Evolutionary conservation across 2,113 vertebrate genomes (phyloP).

Genomic region (Ciconia stormi): DNA sequence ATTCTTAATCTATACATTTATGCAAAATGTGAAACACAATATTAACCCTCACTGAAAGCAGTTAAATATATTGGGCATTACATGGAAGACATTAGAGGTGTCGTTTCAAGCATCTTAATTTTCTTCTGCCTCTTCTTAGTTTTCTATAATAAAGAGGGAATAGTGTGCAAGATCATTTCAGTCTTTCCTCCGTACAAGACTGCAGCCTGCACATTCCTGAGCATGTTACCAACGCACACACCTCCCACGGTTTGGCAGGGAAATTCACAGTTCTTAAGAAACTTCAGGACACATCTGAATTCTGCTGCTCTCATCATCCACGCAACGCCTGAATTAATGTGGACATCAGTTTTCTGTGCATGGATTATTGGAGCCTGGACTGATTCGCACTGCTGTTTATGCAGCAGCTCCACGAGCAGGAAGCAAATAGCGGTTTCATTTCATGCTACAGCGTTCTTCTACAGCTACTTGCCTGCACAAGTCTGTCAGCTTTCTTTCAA

Average conservation of each 20-base stretch:
- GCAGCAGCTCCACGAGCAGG: accelerated
- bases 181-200: background rate
- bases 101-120: background rate
- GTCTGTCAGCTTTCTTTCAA: background rate
- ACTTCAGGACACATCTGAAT: background rate
- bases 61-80: background rate
- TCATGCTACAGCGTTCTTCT: background rate
- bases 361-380: background rate
- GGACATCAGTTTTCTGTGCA: background rate
- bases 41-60: background rate
- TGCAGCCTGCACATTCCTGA: background rate
- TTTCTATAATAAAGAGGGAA: background rate
- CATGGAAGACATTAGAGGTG: background rate
- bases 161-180: background rate
- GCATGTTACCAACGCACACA: accelerated
- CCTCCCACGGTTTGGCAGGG: background rate
- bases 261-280: background rate
- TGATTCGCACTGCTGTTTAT: accelerated
- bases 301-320: background rate
- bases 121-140: background rate
- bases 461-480: background rate
- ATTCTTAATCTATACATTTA: background rate
- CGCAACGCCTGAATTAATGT: background rate
- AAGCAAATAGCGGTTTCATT: background rate
- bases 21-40: background rate